Evolutionary conservation across 2,797 vertebrate species (phyloP).

Genomic region (Darevskia mixta): DNA sequence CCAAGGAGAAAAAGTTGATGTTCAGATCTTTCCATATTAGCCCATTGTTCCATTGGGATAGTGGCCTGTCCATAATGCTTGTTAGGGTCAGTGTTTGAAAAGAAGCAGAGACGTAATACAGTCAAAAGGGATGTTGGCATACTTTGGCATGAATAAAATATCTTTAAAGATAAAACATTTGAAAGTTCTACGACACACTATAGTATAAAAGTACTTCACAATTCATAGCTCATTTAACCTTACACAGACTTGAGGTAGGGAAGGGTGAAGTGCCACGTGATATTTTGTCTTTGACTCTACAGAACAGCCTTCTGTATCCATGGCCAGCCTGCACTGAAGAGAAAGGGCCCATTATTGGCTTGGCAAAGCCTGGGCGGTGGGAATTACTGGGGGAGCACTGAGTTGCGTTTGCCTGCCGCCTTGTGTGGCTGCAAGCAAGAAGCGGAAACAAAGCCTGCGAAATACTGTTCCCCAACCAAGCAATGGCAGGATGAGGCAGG

Average conservation of each 20-base stretch:
- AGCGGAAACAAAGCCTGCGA: too few relatives aligned
- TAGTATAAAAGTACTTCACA: background rate
- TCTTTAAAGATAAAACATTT: conserved; percentile 59
- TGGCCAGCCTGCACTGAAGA: background rate
- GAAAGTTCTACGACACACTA: conserved; percentile 26
- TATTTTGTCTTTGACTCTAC: background rate
- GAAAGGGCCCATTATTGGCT: background rate
- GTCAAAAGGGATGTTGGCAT: conserved; percentile 62
- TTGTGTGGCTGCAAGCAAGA: too few relatives aligned
- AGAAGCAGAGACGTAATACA: conserved; percentile 65
- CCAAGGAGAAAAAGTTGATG: background rate
- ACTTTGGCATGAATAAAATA: conserved; percentile 40
- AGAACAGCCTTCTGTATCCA: background rate
- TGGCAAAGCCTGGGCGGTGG: too few relatives aligned
- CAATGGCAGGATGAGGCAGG: too few relatives aligned
- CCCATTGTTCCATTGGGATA: background rate
- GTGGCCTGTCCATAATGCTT: conserved; percentile 52
- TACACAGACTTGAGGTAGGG: background rate
- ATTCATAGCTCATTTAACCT: background rate
- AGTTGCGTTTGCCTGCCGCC: too few relatives aligned
- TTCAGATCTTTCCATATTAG: background rate
- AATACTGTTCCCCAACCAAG: too few relatives aligned
- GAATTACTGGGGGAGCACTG: too few relatives aligned
- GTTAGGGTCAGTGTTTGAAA: conserved; percentile 51
- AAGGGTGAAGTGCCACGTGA: background rate